Conservation (phyloP, 2,113 vertebrate species). For the Isurus oxyrinchus region DNA sequence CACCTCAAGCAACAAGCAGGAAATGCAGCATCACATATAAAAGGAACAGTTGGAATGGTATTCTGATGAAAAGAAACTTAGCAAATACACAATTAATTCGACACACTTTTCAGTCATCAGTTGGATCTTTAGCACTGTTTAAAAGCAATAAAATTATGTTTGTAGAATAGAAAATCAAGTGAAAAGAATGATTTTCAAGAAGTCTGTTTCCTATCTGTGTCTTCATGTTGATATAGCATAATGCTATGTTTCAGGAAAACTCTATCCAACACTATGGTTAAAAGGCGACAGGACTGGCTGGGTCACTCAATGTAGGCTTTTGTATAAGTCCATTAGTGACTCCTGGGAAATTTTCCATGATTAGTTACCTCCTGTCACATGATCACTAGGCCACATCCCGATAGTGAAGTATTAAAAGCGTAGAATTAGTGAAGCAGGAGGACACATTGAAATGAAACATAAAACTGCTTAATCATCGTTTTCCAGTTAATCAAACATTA, state of each 20-base stretch:
- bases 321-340: constrained; percentile 24
- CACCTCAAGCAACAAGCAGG: not conserved
- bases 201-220: not conserved
- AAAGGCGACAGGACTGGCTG: not conserved
- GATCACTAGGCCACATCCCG: constrained; percentile 31
- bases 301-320: constrained; percentile 15
- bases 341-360: constrained; percentile 28
- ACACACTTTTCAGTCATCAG: not conserved
- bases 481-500: constrained; percentile 33
- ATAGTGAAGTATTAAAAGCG: constrained; percentile 28
- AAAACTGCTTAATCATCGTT: constrained; percentile 34
- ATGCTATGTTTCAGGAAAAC: not conserved
- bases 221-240: not conserved
- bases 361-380: constrained; percentile 36
- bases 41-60: not conserved
- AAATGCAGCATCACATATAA: not conserved
- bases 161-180: not conserved
- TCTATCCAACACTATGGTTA: not conserved
- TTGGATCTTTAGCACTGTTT: not conserved
- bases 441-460: constrained; percentile 30
- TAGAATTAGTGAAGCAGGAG: constrained; percentile 2
- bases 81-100: not conserved
- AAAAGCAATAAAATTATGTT: not conserved
- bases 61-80: not conserved
- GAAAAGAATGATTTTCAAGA: not conserved